Evolutionary conservation across 2,797 vertebrate genomes (phyloP).

Genomic region (Scleropages formosus): DNA sequence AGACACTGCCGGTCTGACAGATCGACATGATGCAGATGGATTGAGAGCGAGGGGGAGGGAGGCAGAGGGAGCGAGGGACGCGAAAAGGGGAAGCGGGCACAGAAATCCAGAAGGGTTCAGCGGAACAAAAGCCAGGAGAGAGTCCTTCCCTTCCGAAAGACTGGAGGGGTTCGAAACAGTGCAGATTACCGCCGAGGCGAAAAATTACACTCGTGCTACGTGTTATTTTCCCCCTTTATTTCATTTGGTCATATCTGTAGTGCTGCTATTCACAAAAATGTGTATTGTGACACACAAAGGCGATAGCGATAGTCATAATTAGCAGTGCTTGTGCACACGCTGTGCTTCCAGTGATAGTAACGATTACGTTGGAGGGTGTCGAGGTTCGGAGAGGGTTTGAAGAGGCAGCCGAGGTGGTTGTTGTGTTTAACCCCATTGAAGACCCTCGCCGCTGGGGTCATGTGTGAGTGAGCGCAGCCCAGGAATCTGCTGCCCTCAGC

Average conservation of each 20-base stretch:
- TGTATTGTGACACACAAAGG: constrained; percentile 1
- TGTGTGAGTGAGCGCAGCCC: constrained; percentile 7
- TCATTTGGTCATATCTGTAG: too few relatives aligned
- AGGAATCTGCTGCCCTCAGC: constrained; percentile 30
- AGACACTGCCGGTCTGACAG: constrained; percentile 86
- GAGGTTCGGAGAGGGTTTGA: background rate
- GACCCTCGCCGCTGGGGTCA: constrained; percentile 16
- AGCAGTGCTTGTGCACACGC: background rate
- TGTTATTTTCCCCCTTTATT: too few relatives aligned
- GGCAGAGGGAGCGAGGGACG: constrained; percentile 40
- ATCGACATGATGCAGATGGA: constrained; percentile 86
- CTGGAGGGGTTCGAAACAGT: background rate
- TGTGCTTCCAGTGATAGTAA: background rate
- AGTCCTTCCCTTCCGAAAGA: background rate
- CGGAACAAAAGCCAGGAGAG: constrained; percentile 28
- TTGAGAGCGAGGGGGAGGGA: constrained; percentile 61
- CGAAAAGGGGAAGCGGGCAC: constrained; percentile 54
- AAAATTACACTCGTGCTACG: background rate
- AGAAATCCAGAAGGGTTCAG: constrained; percentile 33
- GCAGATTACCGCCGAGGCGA: background rate
- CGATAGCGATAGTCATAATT: background rate
- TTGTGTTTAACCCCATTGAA: constrained; percentile 9
- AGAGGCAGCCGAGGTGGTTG: background rate
- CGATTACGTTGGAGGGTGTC: background rate
- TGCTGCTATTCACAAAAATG: constrained; percentile 6